These are phyloP conservation scores for Xestia rhomboidea DNA, from an alignment of 2,888 invertebrate genomes.

Conservation along the genomic window DNA sequence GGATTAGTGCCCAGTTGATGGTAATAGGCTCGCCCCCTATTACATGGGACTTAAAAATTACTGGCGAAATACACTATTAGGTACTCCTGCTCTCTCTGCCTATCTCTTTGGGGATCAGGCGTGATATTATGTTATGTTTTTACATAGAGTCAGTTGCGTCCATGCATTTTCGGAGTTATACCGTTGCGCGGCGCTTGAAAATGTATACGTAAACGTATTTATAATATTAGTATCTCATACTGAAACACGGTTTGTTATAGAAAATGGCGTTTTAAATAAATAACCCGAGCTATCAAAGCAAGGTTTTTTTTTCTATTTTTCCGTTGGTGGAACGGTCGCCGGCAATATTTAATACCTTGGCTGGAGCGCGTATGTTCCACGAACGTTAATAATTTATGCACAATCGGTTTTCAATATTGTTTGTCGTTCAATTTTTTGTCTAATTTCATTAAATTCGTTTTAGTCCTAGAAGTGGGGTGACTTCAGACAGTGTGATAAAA, in stretches of 20 bases:
- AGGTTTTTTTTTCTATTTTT: neutral
- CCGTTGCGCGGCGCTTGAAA: neutral
- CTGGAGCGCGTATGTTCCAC: neutral
- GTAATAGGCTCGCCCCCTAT: too few species aligned
- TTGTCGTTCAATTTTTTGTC: too few species aligned
- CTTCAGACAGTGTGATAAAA: neutral
- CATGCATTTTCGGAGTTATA: neutral
- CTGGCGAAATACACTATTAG: too few species aligned
- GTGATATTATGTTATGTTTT: too few species aligned
- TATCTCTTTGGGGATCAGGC: too few species aligned
- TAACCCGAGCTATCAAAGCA: neutral
- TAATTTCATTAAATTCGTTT: conserved; percentile 2
- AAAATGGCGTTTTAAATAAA: neutral
- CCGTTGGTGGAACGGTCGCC: neutral
- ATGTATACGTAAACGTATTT: neutral
- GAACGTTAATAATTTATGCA: neutral
- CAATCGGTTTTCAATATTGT: neutral
- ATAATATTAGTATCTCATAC: too few species aligned
- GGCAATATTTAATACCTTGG: neutral
- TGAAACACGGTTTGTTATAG: neutral
- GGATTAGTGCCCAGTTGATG: too few species aligned
- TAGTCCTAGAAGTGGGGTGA: neutral
- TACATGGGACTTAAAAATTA: too few species aligned
- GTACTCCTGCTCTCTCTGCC: too few species aligned
- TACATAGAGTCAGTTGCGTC: neutral